These are phyloP conservation scores for Rhinolophus ferrumequinum DNA, from an alignment of 2,113 vertebrate species.

Conservation along the genomic window DNA sequence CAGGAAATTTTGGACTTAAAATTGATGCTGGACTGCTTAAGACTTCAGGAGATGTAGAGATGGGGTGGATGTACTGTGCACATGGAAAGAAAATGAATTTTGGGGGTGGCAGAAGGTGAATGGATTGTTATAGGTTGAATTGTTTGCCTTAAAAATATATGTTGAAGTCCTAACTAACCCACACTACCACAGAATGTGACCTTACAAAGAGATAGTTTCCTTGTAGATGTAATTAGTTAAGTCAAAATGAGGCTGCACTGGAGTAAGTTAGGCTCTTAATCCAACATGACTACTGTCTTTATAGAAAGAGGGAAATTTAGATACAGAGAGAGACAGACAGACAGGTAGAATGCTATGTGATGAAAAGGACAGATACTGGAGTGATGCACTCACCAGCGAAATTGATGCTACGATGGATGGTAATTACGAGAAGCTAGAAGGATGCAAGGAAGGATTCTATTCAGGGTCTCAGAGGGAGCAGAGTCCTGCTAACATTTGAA, in stretches of 20 bases:
- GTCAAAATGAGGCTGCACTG: background rate
- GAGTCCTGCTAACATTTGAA: background rate
- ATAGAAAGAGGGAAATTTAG: background rate
- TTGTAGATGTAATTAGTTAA: background rate
- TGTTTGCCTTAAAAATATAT: background rate
- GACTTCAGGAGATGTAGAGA: background rate
- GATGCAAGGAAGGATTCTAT: too few species aligned
- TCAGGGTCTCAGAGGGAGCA: background rate
- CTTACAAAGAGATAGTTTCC: background rate
- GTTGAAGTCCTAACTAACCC: background rate
- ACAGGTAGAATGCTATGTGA: background rate
- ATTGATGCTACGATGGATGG: background rate
- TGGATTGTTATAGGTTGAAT: background rate
- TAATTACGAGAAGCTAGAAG: background rate
- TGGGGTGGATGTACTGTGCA: background rate
- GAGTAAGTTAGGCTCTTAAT: background rate
- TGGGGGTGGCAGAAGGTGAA: background rate
- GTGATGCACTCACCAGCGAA: background rate
- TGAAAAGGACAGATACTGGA: background rate
- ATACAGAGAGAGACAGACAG: background rate
- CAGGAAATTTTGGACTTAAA: background rate
- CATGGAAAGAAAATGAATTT: background rate
- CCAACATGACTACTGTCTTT: background rate
- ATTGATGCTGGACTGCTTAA: background rate
- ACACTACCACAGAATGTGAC: background rate